These are phyloP conservation scores for Setipinna tenuifilis DNA, from an alignment of 2,797 vertebrate species.

Conservation along the genomic window DNA sequence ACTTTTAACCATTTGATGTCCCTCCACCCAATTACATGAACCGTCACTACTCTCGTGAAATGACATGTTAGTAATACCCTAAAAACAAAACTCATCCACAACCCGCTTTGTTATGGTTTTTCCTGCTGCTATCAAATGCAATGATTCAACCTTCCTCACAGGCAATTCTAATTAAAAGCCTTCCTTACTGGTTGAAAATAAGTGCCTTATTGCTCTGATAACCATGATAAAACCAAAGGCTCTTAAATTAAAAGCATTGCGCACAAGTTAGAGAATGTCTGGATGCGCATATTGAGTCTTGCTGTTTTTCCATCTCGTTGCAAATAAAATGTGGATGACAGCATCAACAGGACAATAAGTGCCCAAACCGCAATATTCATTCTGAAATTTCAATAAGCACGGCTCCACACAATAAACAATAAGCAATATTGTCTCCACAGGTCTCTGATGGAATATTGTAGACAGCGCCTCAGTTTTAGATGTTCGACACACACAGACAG, in stretches of 20 bases:
- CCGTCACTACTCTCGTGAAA: slow-evolving; percentile 4
- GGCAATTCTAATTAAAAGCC: slow-evolving; percentile 3
- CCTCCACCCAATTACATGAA: background rate
- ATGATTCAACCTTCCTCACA: background rate
- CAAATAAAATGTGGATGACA: background rate
- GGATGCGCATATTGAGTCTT: background rate
- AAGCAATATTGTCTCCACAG: slow-evolving; percentile 17
- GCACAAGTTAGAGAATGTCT: slow-evolving; percentile 8
- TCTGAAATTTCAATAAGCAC: slow-evolving; percentile 23
- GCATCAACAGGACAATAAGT: background rate
- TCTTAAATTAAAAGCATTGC: slow-evolving; percentile 4
- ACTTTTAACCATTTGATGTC: slow-evolving; percentile 24
- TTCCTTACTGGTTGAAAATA: slow-evolving; percentile 15
- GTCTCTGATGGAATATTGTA: slow-evolving; percentile 15
- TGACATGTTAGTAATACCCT: background rate
- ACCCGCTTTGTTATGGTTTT: background rate
- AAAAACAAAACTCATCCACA: background rate
- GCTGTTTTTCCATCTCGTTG: slow-evolving; percentile 19
- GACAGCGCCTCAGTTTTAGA: background rate
- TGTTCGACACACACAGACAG: background rate
- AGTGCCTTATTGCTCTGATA: background rate
- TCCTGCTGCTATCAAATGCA: slow-evolving; percentile 1
- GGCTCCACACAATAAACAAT: slow-evolving; percentile 22
- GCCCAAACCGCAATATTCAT: slow-evolving; percentile 17
- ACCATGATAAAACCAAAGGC: slow-evolving; percentile 8